These are phyloP conservation scores for Connochaetes taurinus DNA, from an alignment of 2,113 vertebrate species.

Conservation along the genomic window DNA sequence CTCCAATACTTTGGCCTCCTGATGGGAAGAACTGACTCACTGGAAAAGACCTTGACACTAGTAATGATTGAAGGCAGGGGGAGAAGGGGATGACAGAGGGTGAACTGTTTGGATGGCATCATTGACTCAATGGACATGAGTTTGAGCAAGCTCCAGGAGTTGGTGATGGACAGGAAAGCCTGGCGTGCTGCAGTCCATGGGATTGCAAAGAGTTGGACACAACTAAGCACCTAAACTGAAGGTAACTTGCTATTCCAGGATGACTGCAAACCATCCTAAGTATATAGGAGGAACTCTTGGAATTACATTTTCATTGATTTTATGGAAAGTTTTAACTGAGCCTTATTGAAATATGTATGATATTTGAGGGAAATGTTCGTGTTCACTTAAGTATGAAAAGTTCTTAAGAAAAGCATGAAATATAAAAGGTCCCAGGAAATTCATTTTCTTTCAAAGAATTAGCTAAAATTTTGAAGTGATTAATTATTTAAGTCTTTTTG, in stretches of 20 bases:
- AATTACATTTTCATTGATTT: background rate
- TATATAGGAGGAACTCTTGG: background rate
- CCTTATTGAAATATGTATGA: background rate
- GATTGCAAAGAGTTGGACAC: background rate
- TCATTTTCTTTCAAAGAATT: background rate
- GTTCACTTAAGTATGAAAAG: background rate
- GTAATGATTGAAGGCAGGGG: background rate
- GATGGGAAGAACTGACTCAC: background rate
- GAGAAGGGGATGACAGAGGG: background rate
- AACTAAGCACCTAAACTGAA: background rate
- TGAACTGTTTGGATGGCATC: background rate
- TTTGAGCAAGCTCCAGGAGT: background rate
- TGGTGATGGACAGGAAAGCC: background rate
- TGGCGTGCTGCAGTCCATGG: rapidly evolving
- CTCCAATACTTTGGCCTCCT: background rate
- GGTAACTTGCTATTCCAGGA: background rate
- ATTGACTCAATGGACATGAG: background rate
- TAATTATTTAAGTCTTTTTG: background rate
- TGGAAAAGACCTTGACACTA: background rate
- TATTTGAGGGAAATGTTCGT: background rate
- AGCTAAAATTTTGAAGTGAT: constrained; percentile 22
- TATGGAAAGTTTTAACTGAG: background rate
- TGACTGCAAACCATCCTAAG: background rate
- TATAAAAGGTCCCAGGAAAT: background rate
- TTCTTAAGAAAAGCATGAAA: background rate